phyloP scores from a whole-genome alignment of 2,888 invertebrate genomes.

The Drosophila pegasa region DNA sequence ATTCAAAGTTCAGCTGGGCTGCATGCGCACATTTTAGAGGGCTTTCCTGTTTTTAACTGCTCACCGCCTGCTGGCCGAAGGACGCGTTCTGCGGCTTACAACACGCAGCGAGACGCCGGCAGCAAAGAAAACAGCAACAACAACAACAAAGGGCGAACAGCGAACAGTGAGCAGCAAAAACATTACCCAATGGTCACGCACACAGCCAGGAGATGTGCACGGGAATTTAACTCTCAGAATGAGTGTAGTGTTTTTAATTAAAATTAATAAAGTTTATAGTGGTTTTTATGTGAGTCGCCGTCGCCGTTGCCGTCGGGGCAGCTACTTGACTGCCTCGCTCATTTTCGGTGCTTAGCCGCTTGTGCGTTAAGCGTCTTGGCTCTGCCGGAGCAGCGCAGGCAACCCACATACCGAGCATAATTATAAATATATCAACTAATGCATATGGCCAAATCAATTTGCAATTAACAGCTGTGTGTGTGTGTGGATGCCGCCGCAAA shows the following conservation, averaged over 20 bases:
- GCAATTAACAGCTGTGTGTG: slow-evolving; percentile 54
- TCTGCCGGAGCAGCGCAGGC: slow-evolving; percentile 5
- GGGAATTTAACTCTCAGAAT: slow-evolving; percentile 71
- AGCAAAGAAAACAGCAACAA: slow-evolving; percentile 6
- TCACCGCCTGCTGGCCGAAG: slow-evolving; percentile 72
- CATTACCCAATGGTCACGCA: slow-evolving; percentile 62
- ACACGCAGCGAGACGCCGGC: slow-evolving; percentile 44
- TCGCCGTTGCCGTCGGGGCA: neutral
- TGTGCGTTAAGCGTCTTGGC: slow-evolving; percentile 22
- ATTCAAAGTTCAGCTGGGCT: neutral
- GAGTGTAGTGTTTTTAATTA: slow-evolving; percentile 79
- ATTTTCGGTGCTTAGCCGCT: slow-evolving; percentile 51
- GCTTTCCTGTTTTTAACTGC: slow-evolving; percentile 74
- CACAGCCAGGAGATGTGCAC: slow-evolving; percentile 47
- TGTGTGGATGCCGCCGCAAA: slow-evolving; percentile 4
- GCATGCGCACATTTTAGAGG: slow-evolving; percentile 37
- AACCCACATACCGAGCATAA: slow-evolving; percentile 39
- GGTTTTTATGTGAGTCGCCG: slow-evolving; percentile 61
- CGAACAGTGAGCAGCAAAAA: slow-evolving; percentile 11
- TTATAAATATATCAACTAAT: slow-evolving; percentile 74
- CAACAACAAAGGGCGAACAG: neutral
- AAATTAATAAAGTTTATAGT: slow-evolving; percentile 79
- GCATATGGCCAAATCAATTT: slow-evolving; percentile 76
- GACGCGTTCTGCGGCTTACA: slow-evolving; percentile 71
- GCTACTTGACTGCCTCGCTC: slow-evolving; percentile 10